Evolutionary conservation across 2,888 invertebrate genomes (phyloP).

Genomic region (Emmelina monodactyla): DNA sequence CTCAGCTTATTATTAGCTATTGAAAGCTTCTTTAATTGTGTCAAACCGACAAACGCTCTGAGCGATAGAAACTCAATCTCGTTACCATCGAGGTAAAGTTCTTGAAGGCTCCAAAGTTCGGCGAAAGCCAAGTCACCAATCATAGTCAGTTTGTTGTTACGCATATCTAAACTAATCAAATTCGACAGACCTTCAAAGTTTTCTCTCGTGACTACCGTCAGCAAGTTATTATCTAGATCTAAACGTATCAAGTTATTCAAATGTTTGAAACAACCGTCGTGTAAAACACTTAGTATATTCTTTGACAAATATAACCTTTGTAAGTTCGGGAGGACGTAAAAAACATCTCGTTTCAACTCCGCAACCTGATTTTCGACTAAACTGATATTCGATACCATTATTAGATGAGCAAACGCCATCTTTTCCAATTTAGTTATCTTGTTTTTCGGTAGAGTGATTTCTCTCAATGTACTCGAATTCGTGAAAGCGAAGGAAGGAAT

Average conservation of each 20-base stretch:
- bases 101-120: constrained; percentile 77
- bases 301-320: constrained; percentile 81
- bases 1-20: constrained; percentile 79
- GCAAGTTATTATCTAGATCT: constrained; percentile 79
- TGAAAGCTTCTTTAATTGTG: constrained; percentile 74
- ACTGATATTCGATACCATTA: constrained; percentile 73
- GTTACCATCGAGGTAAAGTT: constrained; percentile 75
- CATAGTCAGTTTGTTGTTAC: constrained; percentile 78
- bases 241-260: constrained; percentile 78
- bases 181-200: constrained; percentile 80
- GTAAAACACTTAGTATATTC: constrained; percentile 84
- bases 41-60: constrained; percentile 79
- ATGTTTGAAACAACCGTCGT: constrained; percentile 84
- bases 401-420: constrained; percentile 78
- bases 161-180: constrained; percentile 76
- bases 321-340: constrained; percentile 76
- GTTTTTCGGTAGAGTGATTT: constrained; percentile 75
- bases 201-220: constrained; percentile 77
- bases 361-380: constrained; percentile 79
- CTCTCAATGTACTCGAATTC: constrained; percentile 73
- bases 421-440: constrained; percentile 73
- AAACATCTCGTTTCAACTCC: constrained; percentile 77
- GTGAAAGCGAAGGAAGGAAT: constrained; percentile 79
- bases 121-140: constrained; percentile 84
- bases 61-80: constrained; percentile 78